phyloP scores from a whole-genome alignment of 2,113 vertebrate species.

The Callithrix jacchus region DNA sequence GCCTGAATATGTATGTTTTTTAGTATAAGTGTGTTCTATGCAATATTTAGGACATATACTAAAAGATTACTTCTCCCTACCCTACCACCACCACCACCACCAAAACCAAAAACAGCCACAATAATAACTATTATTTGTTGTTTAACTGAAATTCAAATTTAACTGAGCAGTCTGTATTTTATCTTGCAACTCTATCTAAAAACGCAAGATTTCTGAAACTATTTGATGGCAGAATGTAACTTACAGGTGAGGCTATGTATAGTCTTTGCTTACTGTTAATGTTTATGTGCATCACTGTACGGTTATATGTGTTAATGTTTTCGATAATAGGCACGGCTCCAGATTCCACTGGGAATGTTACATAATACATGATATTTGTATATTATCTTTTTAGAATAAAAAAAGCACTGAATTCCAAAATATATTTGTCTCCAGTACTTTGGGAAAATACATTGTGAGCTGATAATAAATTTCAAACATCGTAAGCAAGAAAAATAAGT shows the following conservation, averaged over 20 bases:
- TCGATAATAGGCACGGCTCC: not conserved
- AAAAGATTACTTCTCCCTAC: not conserved
- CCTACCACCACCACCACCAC: not conserved
- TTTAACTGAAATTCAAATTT: slow-evolving; percentile 26
- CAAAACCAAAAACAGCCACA: not conserved
- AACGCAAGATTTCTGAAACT: slow-evolving; percentile 8
- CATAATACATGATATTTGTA: not conserved
- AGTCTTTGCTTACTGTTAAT: not conserved
- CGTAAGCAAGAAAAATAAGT: slow-evolving; percentile 26
- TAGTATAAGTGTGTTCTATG: not conserved
- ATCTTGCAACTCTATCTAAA: not conserved
- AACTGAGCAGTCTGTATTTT: not conserved
- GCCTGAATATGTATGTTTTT: not conserved
- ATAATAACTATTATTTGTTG: not conserved
- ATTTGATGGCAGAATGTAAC: not conserved
- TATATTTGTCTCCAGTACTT: not conserved
- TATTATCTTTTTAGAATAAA: not conserved
- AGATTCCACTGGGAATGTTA: not conserved
- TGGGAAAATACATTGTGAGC: not conserved
- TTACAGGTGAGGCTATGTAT: not conserved
- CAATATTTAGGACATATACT: not conserved
- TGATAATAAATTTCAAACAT: not conserved
- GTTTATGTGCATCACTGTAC: not conserved
- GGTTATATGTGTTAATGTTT: not conserved
- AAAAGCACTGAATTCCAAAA: not conserved